Evolutionary conservation across 2,113 vertebrate genomes (phyloP).

Genomic region (Speoplatyrhinus poulsoni): DNA sequence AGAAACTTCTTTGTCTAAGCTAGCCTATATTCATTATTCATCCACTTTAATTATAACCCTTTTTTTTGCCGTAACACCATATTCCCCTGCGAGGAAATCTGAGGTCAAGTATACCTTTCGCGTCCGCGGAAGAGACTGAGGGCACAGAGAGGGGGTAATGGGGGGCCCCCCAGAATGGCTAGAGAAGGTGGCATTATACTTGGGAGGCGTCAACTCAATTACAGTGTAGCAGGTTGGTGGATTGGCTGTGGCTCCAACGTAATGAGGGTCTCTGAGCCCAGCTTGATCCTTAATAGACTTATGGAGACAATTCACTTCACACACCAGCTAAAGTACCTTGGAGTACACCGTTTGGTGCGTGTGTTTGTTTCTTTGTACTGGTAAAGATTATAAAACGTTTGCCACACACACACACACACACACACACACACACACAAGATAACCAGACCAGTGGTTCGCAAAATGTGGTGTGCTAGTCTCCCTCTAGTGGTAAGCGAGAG

Average conservation of each 20-base stretch:
- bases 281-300: constrained; percentile 36
- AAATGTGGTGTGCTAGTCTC: not conserved
- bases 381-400: too few species aligned
- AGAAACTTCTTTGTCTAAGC: too few species aligned
- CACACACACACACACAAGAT: not conserved
- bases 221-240: constrained; percentile 4
- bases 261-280: constrained; percentile 21
- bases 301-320: too few species aligned
- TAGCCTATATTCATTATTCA: too few species aligned
- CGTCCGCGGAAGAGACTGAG: constrained; percentile 20
- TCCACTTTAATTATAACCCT: too few species aligned
- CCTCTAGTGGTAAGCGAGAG: too few species aligned
- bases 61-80: too few species aligned
- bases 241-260: constrained; percentile 41
- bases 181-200: constrained; percentile 46
- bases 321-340: constrained; percentile 18
- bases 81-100: constrained; percentile 47
- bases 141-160: constrained; percentile 42
- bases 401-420: constrained; percentile 24
- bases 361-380: not conserved
- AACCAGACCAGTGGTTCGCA: not conserved
- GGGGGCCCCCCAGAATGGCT: constrained; percentile 25
- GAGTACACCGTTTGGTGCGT: not conserved
- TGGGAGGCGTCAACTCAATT: constrained; percentile 55
- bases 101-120: not conserved